phyloP scores from a whole-genome alignment of 2,888 invertebrate genomes.

The Leuctra nigra region DNA sequence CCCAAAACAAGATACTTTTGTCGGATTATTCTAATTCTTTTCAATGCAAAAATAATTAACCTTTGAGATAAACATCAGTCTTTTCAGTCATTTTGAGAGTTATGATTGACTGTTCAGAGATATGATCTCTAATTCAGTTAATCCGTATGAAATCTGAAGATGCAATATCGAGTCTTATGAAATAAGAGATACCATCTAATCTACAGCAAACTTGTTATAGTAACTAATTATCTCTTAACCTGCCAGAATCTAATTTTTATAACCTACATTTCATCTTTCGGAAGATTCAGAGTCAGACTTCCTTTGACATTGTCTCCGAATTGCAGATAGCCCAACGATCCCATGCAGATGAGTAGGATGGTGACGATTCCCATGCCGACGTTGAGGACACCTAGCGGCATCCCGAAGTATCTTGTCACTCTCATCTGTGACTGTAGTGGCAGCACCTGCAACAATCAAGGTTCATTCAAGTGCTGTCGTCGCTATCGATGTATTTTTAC shows the following conservation, averaged over 20 bases:
- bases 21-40: too few relatives aligned
- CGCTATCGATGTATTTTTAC: too few relatives aligned
- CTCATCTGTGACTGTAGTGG: constrained; percentile 92
- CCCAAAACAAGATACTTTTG: too few relatives aligned
- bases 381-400: constrained; percentile 77
- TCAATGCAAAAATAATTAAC: too few relatives aligned
- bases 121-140: too few relatives aligned
- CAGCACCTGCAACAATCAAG: constrained; percentile 57
- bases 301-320: constrained; percentile 77
- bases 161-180: background rate
- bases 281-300: constrained; percentile 84
- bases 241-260: background rate
- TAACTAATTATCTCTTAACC: too few relatives aligned
- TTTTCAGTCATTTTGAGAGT: too few relatives aligned
- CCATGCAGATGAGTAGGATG: constrained; percentile 68
- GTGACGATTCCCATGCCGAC: constrained; percentile 81
- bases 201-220: too few relatives aligned
- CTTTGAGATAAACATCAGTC: too few relatives aligned
- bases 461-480: background rate
- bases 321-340: constrained; percentile 81
- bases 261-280: constrained; percentile 51
- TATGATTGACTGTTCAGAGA: too few relatives aligned
- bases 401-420: constrained; percentile 68
- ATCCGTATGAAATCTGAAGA: background rate
- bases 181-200: too few relatives aligned